Conservation (phyloP, 2,888 invertebrate species). For the Brenthis ino region DNA sequence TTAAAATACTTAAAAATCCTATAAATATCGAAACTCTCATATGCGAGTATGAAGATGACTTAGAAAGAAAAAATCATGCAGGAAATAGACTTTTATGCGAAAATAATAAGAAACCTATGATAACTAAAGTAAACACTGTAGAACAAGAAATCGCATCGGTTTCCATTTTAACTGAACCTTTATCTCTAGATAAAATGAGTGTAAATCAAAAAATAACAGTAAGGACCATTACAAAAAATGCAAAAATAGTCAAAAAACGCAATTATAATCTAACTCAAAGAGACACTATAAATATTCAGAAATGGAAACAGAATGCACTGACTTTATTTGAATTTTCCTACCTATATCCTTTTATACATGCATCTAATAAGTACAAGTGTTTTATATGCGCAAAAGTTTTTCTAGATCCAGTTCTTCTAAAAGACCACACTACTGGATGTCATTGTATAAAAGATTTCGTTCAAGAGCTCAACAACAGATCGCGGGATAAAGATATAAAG, state of each 20-base stretch:
- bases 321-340: slow-evolving; percentile 60
- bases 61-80: slow-evolving; percentile 11
- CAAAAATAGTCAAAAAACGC: slow-evolving; percentile 48
- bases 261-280: slow-evolving; percentile 35
- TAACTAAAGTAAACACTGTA: background rate
- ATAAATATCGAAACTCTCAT: slow-evolving; percentile 53
- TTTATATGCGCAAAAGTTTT: slow-evolving; percentile 57
- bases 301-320: slow-evolving; percentile 60
- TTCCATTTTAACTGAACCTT: slow-evolving; percentile 54
- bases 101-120: too few relatives aligned
- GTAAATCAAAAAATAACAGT: slow-evolving; percentile 42
- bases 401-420: slow-evolving; percentile 52
- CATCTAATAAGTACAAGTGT: slow-evolving; percentile 65
- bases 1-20: slow-evolving; percentile 58
- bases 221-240: slow-evolving; percentile 47
- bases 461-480: slow-evolving; percentile 52
- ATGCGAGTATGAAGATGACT: slow-evolving; percentile 46
- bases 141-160: slow-evolving; percentile 36
- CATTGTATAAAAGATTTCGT: slow-evolving; percentile 56
- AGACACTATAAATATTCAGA: slow-evolving; percentile 40
- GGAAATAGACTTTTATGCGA: too few relatives aligned
- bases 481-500: slow-evolving; percentile 59
- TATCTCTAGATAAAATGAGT: slow-evolving; percentile 50
- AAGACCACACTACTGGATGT: slow-evolving; percentile 51
- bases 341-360: slow-evolving; percentile 65